Evolutionary conservation across 2,888 invertebrate species (phyloP).

Genomic region (Galerucella pusilla): DNA sequence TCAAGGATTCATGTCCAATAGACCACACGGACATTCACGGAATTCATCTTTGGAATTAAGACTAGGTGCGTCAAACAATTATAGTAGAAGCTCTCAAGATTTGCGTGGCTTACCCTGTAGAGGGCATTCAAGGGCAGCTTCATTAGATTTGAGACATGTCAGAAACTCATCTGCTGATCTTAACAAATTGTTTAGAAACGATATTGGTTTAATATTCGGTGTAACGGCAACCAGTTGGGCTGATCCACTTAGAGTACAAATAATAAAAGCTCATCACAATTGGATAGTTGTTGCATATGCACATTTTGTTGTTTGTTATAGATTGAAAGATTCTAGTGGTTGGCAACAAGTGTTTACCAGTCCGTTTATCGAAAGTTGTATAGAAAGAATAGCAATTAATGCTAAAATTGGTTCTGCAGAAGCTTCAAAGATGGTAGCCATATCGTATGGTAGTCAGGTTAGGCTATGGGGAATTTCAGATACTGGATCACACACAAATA

Average conservation of each 20-base stretch:
- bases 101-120: conserved; percentile 64
- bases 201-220: conserved; percentile 77
- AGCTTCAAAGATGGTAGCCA: conserved; percentile 83
- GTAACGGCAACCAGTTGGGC: conserved; percentile 74
- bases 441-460: conserved; percentile 81
- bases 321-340: conserved; percentile 95
- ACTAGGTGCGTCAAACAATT: conserved; percentile 64
- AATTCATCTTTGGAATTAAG: conserved; percentile 87
- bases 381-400: conserved; percentile 93
- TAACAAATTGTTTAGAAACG: conserved; percentile 77
- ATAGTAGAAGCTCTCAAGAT: conserved; percentile 66
- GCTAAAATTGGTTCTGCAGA: conserved; percentile 72
- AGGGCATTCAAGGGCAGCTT: conserved; percentile 85
- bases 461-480: conserved; percentile 84
- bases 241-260: conserved; percentile 89
- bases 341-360: conserved; percentile 97
- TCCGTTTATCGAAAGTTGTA: conserved; percentile 87
- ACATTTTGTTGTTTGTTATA: conserved; percentile 94
- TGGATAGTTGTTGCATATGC: conserved; percentile 98
- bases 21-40: conserved; percentile 72
- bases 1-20: conserved; percentile 46
- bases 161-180: conserved; percentile 81
- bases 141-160: conserved; percentile 80
- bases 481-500: conserved; percentile 78
- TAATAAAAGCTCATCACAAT: conserved; percentile 96